phyloP scores from a whole-genome alignment of 2,888 invertebrate genomes.

The Drosophila buzzatii region DNA sequence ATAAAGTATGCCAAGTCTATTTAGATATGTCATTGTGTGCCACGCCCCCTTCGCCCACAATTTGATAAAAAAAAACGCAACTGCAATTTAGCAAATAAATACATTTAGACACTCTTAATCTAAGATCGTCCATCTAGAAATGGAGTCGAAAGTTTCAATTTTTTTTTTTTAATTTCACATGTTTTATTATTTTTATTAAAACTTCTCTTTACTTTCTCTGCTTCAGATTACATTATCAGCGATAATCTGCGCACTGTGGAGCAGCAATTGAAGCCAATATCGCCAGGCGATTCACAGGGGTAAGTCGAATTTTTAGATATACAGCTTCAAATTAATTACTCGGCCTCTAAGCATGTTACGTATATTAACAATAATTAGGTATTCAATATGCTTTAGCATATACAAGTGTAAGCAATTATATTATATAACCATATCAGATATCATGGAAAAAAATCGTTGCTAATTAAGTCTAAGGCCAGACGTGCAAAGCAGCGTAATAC shows the following conservation, averaged over 20 bases:
- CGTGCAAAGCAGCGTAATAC: neutral
- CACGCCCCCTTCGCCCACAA: no score
- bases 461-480: neutral
- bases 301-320: constrained; percentile 77
- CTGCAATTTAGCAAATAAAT: no score
- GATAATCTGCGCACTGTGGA: constrained; percentile 86
- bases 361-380: neutral
- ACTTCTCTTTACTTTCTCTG: neutral
- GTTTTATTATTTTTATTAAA: no score
- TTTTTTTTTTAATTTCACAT: no score
- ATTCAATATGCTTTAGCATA: no score
- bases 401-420: neutral
- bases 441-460: no score
- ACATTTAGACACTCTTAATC: no score
- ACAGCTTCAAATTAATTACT: constrained; percentile 17
- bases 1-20: no score
- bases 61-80: no score
- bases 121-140: no score
- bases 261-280: constrained; percentile 85
- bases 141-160: no score
- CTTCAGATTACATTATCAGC: constrained; percentile 87
- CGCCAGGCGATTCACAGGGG: constrained; percentile 86
- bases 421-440: neutral
- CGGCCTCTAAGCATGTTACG: constrained; percentile 23
- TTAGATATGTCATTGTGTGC: no score